Percentiles rank a stretch among this genome's conserved stretches.
phyloP scores from a whole-genome alignment of 2,113 vertebrate genomes.

The Takifugu bimaculatus region DNA sequence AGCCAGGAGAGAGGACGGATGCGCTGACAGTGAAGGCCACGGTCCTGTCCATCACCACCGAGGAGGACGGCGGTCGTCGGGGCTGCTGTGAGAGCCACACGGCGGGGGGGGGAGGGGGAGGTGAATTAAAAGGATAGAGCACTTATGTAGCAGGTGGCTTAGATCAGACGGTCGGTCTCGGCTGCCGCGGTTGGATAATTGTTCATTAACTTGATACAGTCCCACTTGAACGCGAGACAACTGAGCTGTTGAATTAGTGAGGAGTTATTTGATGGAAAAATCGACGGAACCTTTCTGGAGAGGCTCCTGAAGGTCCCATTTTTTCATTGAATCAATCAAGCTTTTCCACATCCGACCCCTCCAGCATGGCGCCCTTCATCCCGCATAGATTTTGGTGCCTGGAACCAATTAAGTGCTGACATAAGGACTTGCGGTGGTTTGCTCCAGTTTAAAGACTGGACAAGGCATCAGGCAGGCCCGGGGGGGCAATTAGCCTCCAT shows the following conservation, averaged over 20 bases:
- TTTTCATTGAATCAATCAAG: slow-evolving; percentile 32
- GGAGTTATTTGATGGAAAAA: slow-evolving; percentile 20
- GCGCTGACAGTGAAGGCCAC: slow-evolving; percentile 51
- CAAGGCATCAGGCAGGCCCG: slow-evolving; percentile 67
- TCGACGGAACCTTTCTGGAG: slow-evolving; percentile 27
- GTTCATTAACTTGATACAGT: too few species aligned
- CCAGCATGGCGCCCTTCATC: slow-evolving; percentile 26
- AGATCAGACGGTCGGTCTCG: too few species aligned
- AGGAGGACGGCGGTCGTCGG: slow-evolving; percentile 12
- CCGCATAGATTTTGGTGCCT: slow-evolving; percentile 63
- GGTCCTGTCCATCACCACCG: slow-evolving; percentile 7
- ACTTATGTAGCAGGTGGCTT: neutral
- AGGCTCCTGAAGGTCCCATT: slow-evolving; percentile 13
- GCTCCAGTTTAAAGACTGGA: slow-evolving; percentile 70
- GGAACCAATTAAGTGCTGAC: slow-evolving; percentile 76
- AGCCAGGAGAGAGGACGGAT: slow-evolving; percentile 55
- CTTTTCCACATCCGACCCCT: slow-evolving; percentile 9
- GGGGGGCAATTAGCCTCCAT: slow-evolving; percentile 74
- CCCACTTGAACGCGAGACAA: slow-evolving; percentile 21
- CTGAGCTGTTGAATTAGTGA: slow-evolving; percentile 25
- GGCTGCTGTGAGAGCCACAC: neutral
- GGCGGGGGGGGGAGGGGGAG: neutral
- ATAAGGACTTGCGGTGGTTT: slow-evolving; percentile 74
- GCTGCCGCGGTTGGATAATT: too few species aligned
- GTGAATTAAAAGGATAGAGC: neutral